Base-by-base conservation (phyloP, 2,113 vertebrate genomes). In the Sinosuthora webbiana region DNA sequence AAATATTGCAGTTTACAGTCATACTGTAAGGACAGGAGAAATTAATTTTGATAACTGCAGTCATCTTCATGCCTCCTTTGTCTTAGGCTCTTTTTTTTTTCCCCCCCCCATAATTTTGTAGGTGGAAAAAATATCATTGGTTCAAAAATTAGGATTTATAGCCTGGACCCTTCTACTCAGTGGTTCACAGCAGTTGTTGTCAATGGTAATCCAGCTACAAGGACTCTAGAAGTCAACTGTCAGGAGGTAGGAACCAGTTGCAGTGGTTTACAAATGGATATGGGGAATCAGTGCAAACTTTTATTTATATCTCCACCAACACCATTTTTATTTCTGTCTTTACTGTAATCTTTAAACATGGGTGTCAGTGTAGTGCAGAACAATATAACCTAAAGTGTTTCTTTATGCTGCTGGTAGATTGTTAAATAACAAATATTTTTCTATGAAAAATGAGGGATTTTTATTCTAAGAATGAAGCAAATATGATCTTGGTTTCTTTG, bases 101-200 rank as follows among this genome's bases (percentile, higher is more conserved):
- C n/a, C n/a, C n/a, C 30, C 16, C 2, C 60, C 30, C 18, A 2
- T 63, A 6, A 13, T 90, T 87, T 93, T 92, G 30, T 89, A 98
- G 98, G 97, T 94, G 98, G 98, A 47, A 98, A 97, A 94, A 98
- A 98, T 87, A 97, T 98, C 2, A 96, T 98, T 97, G 98, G 98
- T 68, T 98, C 97, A 27, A 98, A 98, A 97, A 97, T 98, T 24
- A 98, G 97, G 92, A 98, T 98, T 90, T 98, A 98, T 73, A 98
- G 98, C 88, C 96, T 98, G 96, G 97, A 98, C 80, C 98, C 98
- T 49, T 98, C 98, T 23, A 98, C 97, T 64, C 98, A 98, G 93
- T 98, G 98, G 98, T 98, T 98, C 95, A 97, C 97, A 81, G 98
- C 98, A 80, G 97, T 97, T 28, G 95, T 98, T 91, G 95, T 98